Evolutionary conservation across 2,797 vertebrate species (phyloP).

Genomic region (Pteropus rufus): DNA sequence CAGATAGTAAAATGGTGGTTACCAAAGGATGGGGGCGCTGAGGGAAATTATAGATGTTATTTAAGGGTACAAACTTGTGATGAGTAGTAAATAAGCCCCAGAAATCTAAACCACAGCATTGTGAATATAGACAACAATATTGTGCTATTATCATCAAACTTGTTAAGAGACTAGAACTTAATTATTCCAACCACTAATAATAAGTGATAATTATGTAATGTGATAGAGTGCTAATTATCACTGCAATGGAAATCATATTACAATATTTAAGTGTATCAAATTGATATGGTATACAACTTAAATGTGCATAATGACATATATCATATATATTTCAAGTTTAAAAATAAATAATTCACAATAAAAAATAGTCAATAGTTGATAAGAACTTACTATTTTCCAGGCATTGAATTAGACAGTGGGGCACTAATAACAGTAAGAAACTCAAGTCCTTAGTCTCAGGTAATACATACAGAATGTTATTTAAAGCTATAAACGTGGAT

Average conservation of each 20-base stretch:
- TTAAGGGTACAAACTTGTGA: background rate
- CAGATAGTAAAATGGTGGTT: background rate
- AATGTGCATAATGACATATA: background rate
- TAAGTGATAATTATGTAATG: background rate
- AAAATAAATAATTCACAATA: background rate
- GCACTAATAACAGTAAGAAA: background rate
- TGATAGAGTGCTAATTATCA: background rate
- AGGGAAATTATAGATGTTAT: background rate
- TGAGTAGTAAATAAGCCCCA: background rate
- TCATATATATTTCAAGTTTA: background rate
- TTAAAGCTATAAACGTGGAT: background rate
- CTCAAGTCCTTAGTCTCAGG: background rate
- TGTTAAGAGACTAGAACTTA: background rate
- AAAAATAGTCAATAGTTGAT: background rate
- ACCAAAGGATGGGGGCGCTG: background rate
- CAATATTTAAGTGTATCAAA: background rate
- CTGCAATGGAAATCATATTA: background rate
- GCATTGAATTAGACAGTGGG: background rate
- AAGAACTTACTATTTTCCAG: background rate
- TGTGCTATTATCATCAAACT: background rate
- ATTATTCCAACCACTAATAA: background rate
- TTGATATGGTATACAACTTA: background rate
- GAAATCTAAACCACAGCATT: background rate
- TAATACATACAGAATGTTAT: background rate
- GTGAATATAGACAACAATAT: background rate